Base-by-base conservation (phyloP, 2,797 vertebrate genomes). In the Falco concolor region DNA sequence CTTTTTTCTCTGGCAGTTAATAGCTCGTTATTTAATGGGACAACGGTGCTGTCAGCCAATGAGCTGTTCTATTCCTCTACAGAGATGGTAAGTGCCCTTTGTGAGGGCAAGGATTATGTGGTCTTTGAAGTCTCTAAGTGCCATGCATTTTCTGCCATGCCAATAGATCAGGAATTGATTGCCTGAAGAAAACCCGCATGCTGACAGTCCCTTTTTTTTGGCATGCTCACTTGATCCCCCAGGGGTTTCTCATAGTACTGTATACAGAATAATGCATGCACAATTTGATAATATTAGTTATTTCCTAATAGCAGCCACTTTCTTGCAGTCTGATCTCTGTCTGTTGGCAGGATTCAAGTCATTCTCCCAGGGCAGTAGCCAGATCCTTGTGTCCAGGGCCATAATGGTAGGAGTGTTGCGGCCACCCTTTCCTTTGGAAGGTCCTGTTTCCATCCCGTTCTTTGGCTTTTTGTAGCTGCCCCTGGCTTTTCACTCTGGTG, bases 1-100 rank as follows among this genome's bases (percentile, higher is more conserved):
- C 25, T 96, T 73, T 92, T 86, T 78, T 98, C 89, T 97, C 64
- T 97, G 98, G 50, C 98, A 99, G 99, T 96, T 92, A 99, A 99
- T 95, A 97, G 95, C 45, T 98, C 99, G 1, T 12, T 98, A 22
- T 65, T 95, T 21, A 98, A 93, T 17, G 97, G 98, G 80, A 96
- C 98, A 24, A 11, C 75, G 27, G 97, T 98, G 30, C 92, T 67
- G 1, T 82, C 97, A 8, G 89, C 97, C 3, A 9, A 95, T 57
- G 98, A 98, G 98, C 95, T 95, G 70, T 91, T 94, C 88, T 97
- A 98, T 97, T 97, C 97, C 97, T 98, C 98, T 65, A 13, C 91
- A 1, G 98, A 97, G 60, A 90, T 95, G 98, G 99, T 99, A 96
- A 98, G 98, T 95, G 81, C 47, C 44, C 60, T 54, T 49, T 13